phyloP scores from a whole-genome alignment of 2,888 invertebrate genomes.

The Baronia brevicornis region DNA sequence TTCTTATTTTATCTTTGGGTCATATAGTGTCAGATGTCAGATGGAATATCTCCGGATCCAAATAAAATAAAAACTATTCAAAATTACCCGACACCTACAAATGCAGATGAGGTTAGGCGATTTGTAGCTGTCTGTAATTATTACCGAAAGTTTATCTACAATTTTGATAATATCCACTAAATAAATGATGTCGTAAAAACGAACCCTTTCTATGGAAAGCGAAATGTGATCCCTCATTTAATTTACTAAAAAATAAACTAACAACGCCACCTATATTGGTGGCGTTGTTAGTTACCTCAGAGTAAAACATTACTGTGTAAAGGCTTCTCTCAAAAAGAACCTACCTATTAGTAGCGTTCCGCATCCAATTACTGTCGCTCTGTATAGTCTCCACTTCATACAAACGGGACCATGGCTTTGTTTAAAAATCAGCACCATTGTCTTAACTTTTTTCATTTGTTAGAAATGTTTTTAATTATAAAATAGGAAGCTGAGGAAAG shows the following conservation, averaged over 20 bases:
- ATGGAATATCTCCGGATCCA: constrained; percentile 14
- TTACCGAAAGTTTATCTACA: constrained; percentile 11
- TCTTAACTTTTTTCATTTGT: too few species aligned
- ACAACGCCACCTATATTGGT: constrained; percentile 13
- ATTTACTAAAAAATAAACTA: constrained; percentile 10
- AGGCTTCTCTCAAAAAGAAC: too few species aligned
- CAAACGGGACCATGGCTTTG: too few species aligned
- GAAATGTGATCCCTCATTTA: constrained; percentile 14
- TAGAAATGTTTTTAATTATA: too few species aligned
- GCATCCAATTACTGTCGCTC: too few species aligned
- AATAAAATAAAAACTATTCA: constrained; percentile 8
- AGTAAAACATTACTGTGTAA: too few species aligned
- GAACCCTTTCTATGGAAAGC: constrained; percentile 10
- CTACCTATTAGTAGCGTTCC: too few species aligned
- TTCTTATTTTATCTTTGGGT: constrained; percentile 15
- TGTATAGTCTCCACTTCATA: too few species aligned
- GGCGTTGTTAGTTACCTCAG: too few species aligned
- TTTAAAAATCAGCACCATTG: too few species aligned
- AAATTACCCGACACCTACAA: constrained; percentile 16
- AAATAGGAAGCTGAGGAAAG: too few species aligned
- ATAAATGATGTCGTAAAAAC: constrained; percentile 15
- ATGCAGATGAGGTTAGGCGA: constrained; percentile 10
- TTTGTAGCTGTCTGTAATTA: constrained; percentile 15
- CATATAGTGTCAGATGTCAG: constrained; percentile 13
- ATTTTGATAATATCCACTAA: constrained; percentile 13